A percentile compares a stretch with the other conserved stretches of the same genome.
These are phyloP conservation scores for Isotomurus palustris DNA, from an alignment of 2,888 invertebrate species.

Conservation along the genomic window DNA sequence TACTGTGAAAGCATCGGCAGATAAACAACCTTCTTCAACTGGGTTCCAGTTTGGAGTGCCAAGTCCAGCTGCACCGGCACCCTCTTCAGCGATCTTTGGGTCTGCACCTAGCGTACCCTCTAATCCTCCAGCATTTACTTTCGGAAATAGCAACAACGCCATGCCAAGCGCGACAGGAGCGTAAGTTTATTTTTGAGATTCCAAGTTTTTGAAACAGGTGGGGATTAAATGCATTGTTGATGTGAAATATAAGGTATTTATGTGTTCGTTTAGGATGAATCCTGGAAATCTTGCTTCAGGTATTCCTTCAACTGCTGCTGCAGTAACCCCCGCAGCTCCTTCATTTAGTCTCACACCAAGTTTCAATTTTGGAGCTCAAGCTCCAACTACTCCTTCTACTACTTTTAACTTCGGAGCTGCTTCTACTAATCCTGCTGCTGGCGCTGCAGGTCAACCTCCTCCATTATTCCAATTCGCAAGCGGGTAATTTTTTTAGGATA, in stretches of 20 bases:
- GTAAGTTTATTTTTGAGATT: too few relatives aligned
- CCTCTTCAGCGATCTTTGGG: neutral
- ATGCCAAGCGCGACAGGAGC: too few relatives aligned
- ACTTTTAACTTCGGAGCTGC: slow-evolving; percentile 5
- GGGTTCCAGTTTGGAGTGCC: neutral
- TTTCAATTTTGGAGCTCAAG: slow-evolving; percentile 5
- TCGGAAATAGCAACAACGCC: too few relatives aligned
- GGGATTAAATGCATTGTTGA: neutral
- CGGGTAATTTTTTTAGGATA: neutral
- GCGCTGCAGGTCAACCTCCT: neutral
- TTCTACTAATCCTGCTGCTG: neutral
- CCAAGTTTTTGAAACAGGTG: too few relatives aligned
- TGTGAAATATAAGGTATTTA: neutral
- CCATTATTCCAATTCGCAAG: slow-evolving; percentile 3
- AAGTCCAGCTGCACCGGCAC: neutral
- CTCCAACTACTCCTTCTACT: neutral
- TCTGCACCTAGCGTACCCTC: neutral
- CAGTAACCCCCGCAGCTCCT: neutral
- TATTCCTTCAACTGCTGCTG: neutral
- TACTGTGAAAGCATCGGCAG: slow-evolving; percentile 6
- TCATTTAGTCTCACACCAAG: slow-evolving; percentile 3
- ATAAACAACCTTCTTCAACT: slow-evolving; percentile 1
- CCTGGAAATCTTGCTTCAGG: neutral
- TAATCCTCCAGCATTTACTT: neutral
- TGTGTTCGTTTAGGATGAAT: neutral